A percentile compares a stretch with the other conserved stretches of the same genome.
Evolutionary conservation across 2,113 vertebrate species (phyloP).

Genomic region (Irena cyanogastra): DNA sequence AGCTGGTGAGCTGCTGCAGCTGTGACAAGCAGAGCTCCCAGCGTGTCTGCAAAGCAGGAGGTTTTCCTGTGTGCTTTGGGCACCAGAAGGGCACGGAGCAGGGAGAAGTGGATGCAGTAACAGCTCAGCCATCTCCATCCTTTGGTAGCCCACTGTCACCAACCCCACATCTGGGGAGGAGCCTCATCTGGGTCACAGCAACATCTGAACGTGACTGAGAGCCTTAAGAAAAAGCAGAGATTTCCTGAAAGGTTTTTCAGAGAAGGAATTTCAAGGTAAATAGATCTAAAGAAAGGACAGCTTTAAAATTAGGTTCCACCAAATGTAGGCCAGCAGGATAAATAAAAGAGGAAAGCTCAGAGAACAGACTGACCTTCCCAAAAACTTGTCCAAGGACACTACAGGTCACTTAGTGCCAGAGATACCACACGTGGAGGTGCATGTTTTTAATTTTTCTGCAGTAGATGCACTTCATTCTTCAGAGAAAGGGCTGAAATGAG

Average conservation of each 20-base stretch:
- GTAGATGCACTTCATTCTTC: not conserved
- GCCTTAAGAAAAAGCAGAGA: not conserved
- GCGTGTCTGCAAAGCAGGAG: accelerated
- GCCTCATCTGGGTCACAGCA: not conserved
- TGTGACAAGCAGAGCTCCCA: not conserved
- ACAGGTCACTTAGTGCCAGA: not conserved
- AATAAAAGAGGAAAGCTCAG: not conserved
- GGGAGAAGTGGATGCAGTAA: not conserved
- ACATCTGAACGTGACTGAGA: not conserved
- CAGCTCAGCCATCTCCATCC: not conserved
- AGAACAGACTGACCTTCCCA: not conserved
- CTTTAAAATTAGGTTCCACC: not conserved
- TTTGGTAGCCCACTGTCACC: not conserved
- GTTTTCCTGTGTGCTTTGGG: not conserved
- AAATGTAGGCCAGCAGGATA: not conserved
- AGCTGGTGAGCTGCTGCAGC: not conserved
- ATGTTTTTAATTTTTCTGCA: not conserved
- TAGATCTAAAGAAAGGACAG: not conserved
- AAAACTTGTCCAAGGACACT: not conserved
- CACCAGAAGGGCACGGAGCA: not conserved
- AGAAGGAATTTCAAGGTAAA: not conserved
- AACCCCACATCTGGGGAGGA: accelerated
- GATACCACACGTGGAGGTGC: not conserved
- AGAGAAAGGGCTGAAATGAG: not conserved
- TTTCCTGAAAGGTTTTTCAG: not conserved